Evolutionary conservation across 2,113 vertebrate genomes (phyloP).

Genomic region (Pithys albifrons): DNA sequence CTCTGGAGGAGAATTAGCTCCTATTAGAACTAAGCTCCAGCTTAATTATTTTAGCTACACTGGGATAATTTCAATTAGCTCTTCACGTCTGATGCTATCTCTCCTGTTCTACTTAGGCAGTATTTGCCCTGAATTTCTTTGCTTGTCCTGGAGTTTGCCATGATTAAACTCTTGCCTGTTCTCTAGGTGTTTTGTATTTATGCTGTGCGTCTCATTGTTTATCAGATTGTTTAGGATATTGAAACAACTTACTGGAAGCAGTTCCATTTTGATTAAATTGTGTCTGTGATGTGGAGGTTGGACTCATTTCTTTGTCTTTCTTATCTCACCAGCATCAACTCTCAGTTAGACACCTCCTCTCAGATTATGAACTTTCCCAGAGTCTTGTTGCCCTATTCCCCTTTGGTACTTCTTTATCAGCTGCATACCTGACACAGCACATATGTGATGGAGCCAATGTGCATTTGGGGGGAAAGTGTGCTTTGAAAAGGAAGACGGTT

Average conservation of each 20-base stretch:
- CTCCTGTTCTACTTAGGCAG: not conserved
- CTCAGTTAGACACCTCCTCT: not conserved
- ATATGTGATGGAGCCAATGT: not conserved
- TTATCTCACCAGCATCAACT: not conserved
- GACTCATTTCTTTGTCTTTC: not conserved
- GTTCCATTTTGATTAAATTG: not conserved
- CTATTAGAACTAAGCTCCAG: not conserved
- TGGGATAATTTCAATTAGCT: slow-evolving; percentile 49
- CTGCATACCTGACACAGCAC: not conserved
- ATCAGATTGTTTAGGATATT: not conserved
- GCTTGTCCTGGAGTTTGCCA: not conserved
- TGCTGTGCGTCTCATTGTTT: not conserved
- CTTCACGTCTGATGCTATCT: not conserved
- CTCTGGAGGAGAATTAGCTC: not conserved
- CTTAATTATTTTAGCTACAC: slow-evolving; percentile 22
- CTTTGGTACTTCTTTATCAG: not conserved
- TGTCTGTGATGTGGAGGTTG: not conserved
- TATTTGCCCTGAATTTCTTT: not conserved
- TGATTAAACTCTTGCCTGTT: not conserved
- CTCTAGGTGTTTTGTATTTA: not conserved
- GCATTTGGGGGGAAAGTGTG: not conserved
- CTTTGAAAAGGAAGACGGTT: not conserved
- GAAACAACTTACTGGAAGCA: not conserved
- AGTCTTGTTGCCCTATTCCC: not conserved
- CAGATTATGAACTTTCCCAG: not conserved